Base-by-base conservation (phyloP, 2,888 invertebrate species). In the Vesta saturnalis region DNA sequence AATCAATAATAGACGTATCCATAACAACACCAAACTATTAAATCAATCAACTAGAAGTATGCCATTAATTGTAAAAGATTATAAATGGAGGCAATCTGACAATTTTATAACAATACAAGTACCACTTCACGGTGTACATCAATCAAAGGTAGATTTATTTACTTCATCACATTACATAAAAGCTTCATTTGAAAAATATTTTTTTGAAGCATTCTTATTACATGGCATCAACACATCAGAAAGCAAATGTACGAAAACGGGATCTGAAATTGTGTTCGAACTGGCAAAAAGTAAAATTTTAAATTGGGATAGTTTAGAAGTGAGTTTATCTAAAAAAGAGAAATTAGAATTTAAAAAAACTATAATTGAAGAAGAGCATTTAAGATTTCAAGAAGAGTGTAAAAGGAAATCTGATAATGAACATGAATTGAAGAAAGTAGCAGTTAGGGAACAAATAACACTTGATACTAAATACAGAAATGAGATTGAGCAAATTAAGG, bases 11-110 rank as follows among this genome's bases (percentile, higher is more conserved):
- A n/a, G n/a, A n/a, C 39, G 39, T 39, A 2, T 8, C 52, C 52
- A 19, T 52, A 21, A 19, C 19, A 52, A 52, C 52, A 19, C 21
- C 4, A 16, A 21, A 19, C 8, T 19, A 19, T 52, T 52, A 21
- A 19, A 52, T 52, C 52, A 58, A 58, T 58, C 39, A 58, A 43
- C 19, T 15, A 60, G 10, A 39, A 67, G 23, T 15, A 92, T 93
- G 92, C 91, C 92, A n/a, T 88, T 93, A 73, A 74, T 92, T 73
- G 86, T 94, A 0, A 92, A 91, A 84, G 90, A 94, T 84, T 92
- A 86, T 78, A 87, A 87, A 39, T 95, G 94, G 94, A 89, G 88
- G 43, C 93, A 95, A 85, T 90, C 90, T 0, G 83, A 85, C 12
- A 85, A 85, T 43, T 83, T 83, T 39, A 77, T 94, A 6, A 87